Conservation (phyloP, 1,140 invertebrate genomes). For the Cyclina sinensis region DNA sequence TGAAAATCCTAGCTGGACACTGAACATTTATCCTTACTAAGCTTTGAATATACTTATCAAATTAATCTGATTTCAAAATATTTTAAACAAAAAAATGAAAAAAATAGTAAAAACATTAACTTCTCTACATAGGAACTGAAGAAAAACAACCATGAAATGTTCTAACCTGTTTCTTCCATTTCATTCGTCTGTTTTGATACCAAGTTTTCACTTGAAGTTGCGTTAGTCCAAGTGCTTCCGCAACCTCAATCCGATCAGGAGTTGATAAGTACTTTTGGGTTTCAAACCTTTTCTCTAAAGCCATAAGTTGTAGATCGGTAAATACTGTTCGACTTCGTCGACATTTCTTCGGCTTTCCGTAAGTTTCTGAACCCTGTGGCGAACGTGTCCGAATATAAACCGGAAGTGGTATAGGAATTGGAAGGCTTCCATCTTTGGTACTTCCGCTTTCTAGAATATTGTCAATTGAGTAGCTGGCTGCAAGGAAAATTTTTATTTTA, state of each 20-base stretch:
- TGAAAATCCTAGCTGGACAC: too few species aligned
- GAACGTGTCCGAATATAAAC: conserved; percentile 84
- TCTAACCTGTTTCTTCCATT: conserved; percentile 86
- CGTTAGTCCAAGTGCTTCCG: conserved; percentile 95
- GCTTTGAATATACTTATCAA: too few species aligned
- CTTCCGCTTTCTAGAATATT: conserved; percentile 56
- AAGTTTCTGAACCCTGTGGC: conserved; percentile 72
- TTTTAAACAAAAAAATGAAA: too few species aligned
- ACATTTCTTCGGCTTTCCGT: conserved; percentile 82
- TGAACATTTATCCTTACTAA: too few species aligned
- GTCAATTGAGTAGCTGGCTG: conserved; percentile 61
- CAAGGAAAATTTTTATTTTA: too few species aligned
- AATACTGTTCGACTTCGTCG: conserved; percentile 84
- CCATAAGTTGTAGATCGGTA: conserved; percentile 84
- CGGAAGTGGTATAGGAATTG: conserved; percentile 84
- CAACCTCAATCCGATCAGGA: conserved; percentile 97
- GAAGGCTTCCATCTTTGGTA: conserved; percentile 56
- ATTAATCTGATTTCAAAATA: too few species aligned
- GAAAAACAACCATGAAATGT: too few species aligned
- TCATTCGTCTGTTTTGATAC: conserved; percentile 87
- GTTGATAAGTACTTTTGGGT: conserved; percentile 98
- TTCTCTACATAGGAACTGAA: too few species aligned
- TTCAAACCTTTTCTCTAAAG: conserved; percentile 96
- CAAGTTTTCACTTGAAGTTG: conserved; percentile 95
- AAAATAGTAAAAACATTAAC: too few species aligned